Conservation (phyloP, 2,888 invertebrate species). For the Cantharis flavilabris region DNA sequence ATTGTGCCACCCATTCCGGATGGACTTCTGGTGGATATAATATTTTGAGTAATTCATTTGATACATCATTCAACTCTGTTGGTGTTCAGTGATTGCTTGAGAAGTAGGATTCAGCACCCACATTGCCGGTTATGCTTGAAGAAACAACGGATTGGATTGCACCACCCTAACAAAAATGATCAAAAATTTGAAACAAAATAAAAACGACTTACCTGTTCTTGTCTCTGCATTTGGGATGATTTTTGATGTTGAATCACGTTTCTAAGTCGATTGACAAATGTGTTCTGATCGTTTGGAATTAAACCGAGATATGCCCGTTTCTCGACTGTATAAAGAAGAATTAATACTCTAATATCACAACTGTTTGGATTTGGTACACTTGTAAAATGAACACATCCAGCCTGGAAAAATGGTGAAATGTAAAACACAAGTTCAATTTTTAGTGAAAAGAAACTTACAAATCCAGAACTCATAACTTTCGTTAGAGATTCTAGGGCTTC, state of each 20-base stretch:
- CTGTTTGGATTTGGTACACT: slow-evolving; percentile 59
- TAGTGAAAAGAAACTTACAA: slow-evolving; percentile 65
- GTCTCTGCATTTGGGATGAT: slow-evolving; percentile 59
- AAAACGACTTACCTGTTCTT: slow-evolving; percentile 55
- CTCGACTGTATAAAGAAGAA: slow-evolving; percentile 81
- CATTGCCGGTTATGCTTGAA: slow-evolving; percentile 8
- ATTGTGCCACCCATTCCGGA: slow-evolving; percentile 43
- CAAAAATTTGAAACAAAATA: not conserved
- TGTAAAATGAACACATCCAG: slow-evolving; percentile 93
- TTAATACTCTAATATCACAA: slow-evolving; percentile 86
- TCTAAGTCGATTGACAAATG: slow-evolving; percentile 78
- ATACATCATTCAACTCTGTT: slow-evolving; percentile 59
- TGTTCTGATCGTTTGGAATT: slow-evolving; percentile 87
- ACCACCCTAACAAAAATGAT: slow-evolving; percentile 32
- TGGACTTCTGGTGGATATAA: slow-evolving; percentile 52
- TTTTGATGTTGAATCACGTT: slow-evolving; percentile 79
- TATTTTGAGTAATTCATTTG: slow-evolving; percentile 61
- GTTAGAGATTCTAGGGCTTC: slow-evolving; percentile 86
- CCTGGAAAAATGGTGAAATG: slow-evolving; percentile 60
- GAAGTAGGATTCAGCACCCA: slow-evolving; percentile 47
- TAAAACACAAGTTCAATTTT: not conserved
- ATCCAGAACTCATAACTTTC: slow-evolving; percentile 91
- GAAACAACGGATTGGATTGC: slow-evolving; percentile 37
- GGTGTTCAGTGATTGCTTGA: slow-evolving; percentile 25
- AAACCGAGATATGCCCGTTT: slow-evolving; percentile 85